These are phyloP conservation scores for Gastrophysa polygoni DNA, from an alignment of 2,888 invertebrate genomes.

Conservation along the genomic window DNA sequence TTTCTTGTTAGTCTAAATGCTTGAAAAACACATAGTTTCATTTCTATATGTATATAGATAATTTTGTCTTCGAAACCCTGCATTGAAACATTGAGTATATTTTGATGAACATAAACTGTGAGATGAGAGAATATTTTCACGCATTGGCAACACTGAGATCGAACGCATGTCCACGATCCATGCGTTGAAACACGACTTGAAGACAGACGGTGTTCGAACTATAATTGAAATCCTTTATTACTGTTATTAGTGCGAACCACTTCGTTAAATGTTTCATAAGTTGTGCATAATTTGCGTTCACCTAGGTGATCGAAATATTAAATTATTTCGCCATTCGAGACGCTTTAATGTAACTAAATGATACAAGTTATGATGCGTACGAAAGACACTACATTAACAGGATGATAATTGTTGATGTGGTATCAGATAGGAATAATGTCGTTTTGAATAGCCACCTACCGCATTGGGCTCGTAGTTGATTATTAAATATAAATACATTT, in stretches of 20 bases:
- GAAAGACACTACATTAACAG: constrained; percentile 8
- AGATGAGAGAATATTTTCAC: neutral
- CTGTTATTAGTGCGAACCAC: constrained; percentile 37
- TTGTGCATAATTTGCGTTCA: constrained; percentile 34
- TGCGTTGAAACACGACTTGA: neutral
- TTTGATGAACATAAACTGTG: neutral
- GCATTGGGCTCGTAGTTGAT: neutral
- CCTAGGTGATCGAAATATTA: constrained; percentile 27
- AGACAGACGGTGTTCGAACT: constrained; percentile 28
- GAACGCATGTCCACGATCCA: constrained; percentile 35
- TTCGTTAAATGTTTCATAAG: constrained; percentile 37
- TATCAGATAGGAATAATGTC: constrained; percentile 6
- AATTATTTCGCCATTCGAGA: constrained; percentile 27
- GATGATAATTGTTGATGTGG: constrained; percentile 14
- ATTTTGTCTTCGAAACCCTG: too few relatives aligned
- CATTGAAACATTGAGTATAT: too few relatives aligned
- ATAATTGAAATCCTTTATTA: constrained; percentile 39
- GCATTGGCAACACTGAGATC: constrained; percentile 14
- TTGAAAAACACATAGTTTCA: too few relatives aligned
- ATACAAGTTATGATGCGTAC: constrained; percentile 19
- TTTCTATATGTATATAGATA: too few relatives aligned
- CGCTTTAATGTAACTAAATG: constrained; percentile 24
- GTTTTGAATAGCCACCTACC: constrained; percentile 11
- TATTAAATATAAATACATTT: too few relatives aligned
- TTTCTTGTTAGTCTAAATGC: too few relatives aligned